Evolutionary conservation across 2,797 vertebrate genomes (phyloP).

Genomic region (Smutsia temminckii): DNA sequence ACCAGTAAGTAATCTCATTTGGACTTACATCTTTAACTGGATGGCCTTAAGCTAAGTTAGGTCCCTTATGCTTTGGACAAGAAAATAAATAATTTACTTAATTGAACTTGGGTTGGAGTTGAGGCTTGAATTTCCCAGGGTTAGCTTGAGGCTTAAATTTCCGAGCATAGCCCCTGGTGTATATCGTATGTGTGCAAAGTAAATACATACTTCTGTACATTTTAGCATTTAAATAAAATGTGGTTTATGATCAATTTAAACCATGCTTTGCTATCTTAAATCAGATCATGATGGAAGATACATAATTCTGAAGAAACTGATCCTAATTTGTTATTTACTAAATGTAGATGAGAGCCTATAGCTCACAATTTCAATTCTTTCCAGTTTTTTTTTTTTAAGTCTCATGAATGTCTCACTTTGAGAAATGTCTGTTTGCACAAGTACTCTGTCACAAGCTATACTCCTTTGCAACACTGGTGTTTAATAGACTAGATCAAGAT

Average conservation of each 20-base stretch:
- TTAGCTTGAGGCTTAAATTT: slow-evolving; percentile 36
- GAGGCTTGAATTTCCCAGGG: slow-evolving; percentile 51
- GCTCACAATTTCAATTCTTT: not conserved
- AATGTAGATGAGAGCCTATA: not conserved
- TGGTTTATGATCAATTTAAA: not conserved
- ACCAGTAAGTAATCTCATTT: not conserved
- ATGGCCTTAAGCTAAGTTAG: slow-evolving; percentile 42
- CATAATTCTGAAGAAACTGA: slow-evolving; percentile 1
- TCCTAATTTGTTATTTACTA: slow-evolving; percentile 34
- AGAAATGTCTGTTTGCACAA: not conserved
- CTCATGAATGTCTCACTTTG: not conserved
- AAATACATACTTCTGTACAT: not conserved
- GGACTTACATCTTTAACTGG: slow-evolving; percentile 5
- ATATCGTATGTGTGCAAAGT: not conserved
- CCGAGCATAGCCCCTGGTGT: not conserved
- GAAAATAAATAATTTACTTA: slow-evolving; percentile 63
- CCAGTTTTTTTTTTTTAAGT: not conserved
- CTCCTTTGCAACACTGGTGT: not conserved
- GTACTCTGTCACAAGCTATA: not conserved
- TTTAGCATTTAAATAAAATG: slow-evolving; percentile 20
- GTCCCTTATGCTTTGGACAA: not conserved
- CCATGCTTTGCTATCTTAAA: not conserved
- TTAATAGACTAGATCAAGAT: not conserved
- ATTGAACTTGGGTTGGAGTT: slow-evolving; percentile 6
- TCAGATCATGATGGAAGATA: slow-evolving; percentile 14